Percentiles rank a stretch among this genome's conserved stretches.
Evolutionary conservation across 2,888 invertebrate species (phyloP).

Genomic region (Catocala fraxini): DNA sequence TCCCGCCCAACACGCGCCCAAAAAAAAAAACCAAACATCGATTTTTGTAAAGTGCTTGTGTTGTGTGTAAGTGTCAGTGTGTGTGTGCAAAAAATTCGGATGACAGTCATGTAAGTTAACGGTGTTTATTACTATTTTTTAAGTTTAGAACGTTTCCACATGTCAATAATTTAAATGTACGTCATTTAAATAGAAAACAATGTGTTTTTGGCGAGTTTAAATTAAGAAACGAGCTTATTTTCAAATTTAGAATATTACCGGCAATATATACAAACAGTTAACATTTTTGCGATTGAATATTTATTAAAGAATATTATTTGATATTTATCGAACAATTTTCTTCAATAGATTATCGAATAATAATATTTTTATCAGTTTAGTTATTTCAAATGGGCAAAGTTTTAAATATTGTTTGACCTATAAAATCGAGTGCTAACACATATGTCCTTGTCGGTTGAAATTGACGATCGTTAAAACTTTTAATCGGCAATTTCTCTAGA

Average conservation of each 20-base stretch:
- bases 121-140: constrained; percentile 25
- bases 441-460: constrained; percentile 26
- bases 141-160: constrained; percentile 12
- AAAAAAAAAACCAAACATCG: constrained; percentile 54
- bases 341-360: not conserved
- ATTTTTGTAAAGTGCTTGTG: constrained; percentile 57
- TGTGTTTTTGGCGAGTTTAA: not conserved
- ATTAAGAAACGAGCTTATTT: not conserved
- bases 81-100: constrained; percentile 51
- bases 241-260: not conserved
- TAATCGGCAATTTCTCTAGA: constrained; percentile 36
- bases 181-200: constrained; percentile 15
- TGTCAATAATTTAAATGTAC: constrained; percentile 6
- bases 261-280: not conserved
- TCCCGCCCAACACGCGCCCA: constrained; percentile 35
- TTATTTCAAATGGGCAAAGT: constrained; percentile 7
- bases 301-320: too few species aligned
- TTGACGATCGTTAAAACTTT: constrained; percentile 49
- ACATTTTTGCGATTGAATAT: not conserved
- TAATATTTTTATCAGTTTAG: not conserved
- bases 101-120: constrained; percentile 47
- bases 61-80: constrained; percentile 55
- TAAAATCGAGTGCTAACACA: constrained; percentile 34
- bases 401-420: constrained; percentile 21
- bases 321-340: too few species aligned